Evolutionary conservation across 2,888 invertebrate species (phyloP).

Genomic region (Thysanoteuthis rhombus): DNA sequence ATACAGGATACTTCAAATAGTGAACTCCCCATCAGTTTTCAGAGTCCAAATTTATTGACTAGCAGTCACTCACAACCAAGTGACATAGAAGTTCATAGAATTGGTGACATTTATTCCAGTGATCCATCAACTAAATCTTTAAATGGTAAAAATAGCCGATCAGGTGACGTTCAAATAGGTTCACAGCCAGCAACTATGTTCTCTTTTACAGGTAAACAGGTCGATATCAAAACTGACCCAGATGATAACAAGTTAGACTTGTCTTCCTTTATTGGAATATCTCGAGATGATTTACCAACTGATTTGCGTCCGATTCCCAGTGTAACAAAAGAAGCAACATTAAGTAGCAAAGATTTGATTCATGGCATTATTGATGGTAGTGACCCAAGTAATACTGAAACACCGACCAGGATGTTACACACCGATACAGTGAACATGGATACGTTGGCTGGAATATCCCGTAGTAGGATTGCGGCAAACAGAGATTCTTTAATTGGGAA

Average conservation of each 20-base stretch:
- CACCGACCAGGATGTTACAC: not conserved
- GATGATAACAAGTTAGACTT: not conserved
- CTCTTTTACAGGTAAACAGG: not conserved
- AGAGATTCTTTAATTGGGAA: not conserved
- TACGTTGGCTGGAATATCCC: not conserved
- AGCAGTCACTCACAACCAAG: not conserved
- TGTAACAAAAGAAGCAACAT: not conserved
- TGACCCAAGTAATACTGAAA: not conserved
- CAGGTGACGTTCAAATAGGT: not conserved
- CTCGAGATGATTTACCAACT: not conserved
- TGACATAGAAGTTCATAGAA: not conserved
- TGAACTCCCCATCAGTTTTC: not conserved
- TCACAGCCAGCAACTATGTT: not conserved
- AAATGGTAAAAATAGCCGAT: not conserved
- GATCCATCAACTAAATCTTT: no score
- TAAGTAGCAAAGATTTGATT: not conserved
- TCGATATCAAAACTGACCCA: not conserved
- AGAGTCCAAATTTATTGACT: not conserved
- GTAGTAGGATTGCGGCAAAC: not conserved
- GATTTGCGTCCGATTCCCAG: not conserved
- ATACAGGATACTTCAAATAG: not conserved
- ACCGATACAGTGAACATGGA: not conserved
- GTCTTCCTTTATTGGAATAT: not conserved
- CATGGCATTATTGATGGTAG: not conserved
- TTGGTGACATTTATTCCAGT: not conserved